Evolutionary conservation across 2,113 vertebrate species (phyloP), one percentile per base, ranked within the genome.

Genomic region (Drymodes brunneopygia): DNA sequence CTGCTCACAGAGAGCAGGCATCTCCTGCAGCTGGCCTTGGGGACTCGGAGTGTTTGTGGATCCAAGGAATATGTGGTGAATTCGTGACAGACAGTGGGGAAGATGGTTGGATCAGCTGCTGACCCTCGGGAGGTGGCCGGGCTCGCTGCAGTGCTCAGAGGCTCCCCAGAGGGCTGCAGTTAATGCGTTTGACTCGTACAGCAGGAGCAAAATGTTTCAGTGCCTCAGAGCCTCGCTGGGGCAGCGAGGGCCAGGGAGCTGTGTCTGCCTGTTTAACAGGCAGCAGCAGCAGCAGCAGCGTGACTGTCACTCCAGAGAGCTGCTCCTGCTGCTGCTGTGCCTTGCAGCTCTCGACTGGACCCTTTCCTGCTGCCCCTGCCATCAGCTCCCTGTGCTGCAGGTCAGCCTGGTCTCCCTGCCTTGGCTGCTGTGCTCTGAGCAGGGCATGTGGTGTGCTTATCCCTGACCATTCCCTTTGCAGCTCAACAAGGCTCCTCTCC

Each of bases 321-420:
- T 3, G 9, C 21, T 80, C 36, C 44, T 24, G 36, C 73, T 54
- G 53, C 69, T 33, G 42, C 83, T 54, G 27, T 4, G 58, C 81
- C 45, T 58, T 3, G 1, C 44, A 27, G 60, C 8, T 15, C 65
- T 13, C 0, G 0, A 4, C 33, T 3, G 2, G 13, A 38, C 24
- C 78, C 61, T 62, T 25, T 28, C 40, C 35, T 2, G 2, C 28
- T 3, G 2, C 27, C 29, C 58, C 36, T 18, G 4, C 71, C 5
- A 1, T 5, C 20, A 73, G 84, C 77, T 27, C 51, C 60, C 23
- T 9, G 66, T 0, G 2, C 58, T 27, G 36, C 1, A 17, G 10
- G 2, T 9, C 10, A 58, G 58, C 3, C 33, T 31, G 44, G 5
- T 36, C 28, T 77, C 66, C 51, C 47, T 81, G 47, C 9, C 9